Evolutionary conservation across 2,113 vertebrate genomes (phyloP).

Genomic region (Pelmatolapia mariae): DNA sequence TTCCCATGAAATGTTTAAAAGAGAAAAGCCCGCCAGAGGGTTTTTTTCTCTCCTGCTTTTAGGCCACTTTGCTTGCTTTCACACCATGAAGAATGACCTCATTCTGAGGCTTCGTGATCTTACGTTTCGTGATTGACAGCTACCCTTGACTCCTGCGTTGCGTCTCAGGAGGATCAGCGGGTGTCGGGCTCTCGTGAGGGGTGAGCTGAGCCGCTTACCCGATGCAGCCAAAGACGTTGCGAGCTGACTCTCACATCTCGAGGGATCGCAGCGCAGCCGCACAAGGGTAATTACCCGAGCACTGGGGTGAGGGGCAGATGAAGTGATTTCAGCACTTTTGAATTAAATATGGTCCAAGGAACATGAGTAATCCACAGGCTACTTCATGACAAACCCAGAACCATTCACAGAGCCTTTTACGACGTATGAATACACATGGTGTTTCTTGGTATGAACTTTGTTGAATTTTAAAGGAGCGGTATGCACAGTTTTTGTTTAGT

Average conservation of each 20-base stretch:
- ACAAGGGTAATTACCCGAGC: slow-evolving; percentile 40
- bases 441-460: background rate
- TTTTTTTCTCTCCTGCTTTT: slow-evolving; percentile 12
- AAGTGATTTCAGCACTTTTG: slow-evolving; percentile 42
- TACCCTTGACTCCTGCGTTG: background rate
- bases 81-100: slow-evolving; percentile 19
- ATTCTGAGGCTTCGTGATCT: slow-evolving; percentile 6
- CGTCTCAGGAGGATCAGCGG: slow-evolving; percentile 14
- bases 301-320: slow-evolving; percentile 9
- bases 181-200: background rate
- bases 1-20: background rate
- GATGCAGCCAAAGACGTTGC: background rate
- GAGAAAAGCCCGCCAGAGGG: background rate
- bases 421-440: background rate
- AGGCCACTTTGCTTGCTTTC: slow-evolving; percentile 10
- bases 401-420: background rate
- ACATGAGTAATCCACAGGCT: slow-evolving; percentile 10
- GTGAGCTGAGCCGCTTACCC: background rate
- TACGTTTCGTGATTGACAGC: slow-evolving; percentile 42
- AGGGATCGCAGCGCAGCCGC: background rate
- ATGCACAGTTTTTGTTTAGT: background rate
- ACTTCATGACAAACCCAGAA: background rate
- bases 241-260: background rate
- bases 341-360: slow-evolving; percentile 43
- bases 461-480: slow-evolving; percentile 1